Evolutionary conservation across 2,888 invertebrate genomes (phyloP).

Genomic region (Colletes collaris): DNA sequence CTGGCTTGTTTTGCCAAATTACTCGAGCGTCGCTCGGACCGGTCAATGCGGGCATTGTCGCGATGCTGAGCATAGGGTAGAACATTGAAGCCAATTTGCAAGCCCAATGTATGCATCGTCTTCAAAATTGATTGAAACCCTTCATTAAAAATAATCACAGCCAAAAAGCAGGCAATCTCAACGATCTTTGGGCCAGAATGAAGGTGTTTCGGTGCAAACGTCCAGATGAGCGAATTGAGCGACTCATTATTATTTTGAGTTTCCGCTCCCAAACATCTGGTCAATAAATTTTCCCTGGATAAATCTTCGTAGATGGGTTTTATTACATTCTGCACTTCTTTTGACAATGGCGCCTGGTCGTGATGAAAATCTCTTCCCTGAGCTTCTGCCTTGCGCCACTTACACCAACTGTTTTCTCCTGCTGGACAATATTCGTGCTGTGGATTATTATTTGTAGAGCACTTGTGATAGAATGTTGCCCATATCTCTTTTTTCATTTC

Average conservation of each 20-base stretch:
- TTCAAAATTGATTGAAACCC: conserved; percentile 43
- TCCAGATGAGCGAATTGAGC: conserved; percentile 57
- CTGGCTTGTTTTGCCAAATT: background rate
- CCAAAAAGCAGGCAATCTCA: conserved; percentile 52
- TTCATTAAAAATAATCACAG: conserved; percentile 53
- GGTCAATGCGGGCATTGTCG: background rate
- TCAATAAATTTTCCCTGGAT: background rate
- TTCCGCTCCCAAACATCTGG: background rate
- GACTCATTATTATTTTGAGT: conserved; percentile 9
- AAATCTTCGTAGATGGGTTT: background rate
- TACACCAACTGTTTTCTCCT: conserved; percentile 63
- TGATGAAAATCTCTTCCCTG: background rate
- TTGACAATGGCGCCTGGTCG: background rate
- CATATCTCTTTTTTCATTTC: conserved; percentile 53
- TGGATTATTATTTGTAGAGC: too few species aligned
- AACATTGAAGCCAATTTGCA: conserved; percentile 11
- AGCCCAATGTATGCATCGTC: conserved; percentile 34
- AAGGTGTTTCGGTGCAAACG: conserved; percentile 54
- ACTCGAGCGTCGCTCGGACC: background rate
- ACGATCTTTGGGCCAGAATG: conserved; percentile 44
- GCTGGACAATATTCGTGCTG: conserved; percentile 44
- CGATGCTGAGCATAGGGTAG: background rate
- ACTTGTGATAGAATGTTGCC: too few species aligned
- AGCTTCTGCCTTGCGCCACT: conserved; percentile 35
- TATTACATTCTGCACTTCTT: background rate